A percentile compares a stretch with the other conserved stretches of the same genome.
phyloP scores from a whole-genome alignment of 2,888 invertebrate species.

The Ophion slaviceki region DNA sequence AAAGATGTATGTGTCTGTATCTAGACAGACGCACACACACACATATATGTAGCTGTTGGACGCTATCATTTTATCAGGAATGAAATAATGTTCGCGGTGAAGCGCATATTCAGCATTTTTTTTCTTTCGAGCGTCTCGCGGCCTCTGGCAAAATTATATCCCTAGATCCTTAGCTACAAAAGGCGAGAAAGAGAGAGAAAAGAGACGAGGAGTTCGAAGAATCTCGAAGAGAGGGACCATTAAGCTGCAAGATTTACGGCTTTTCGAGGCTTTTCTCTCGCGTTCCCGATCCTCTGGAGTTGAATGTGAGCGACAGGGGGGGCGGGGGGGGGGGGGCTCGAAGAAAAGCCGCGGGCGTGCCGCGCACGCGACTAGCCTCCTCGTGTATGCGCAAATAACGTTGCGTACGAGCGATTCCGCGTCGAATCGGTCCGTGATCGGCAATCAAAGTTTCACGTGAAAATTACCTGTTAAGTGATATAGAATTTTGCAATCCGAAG shows the following conservation, averaged over 20 bases:
- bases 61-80: conserved; percentile 46
- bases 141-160: conserved; percentile 57
- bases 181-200: conserved; percentile 40
- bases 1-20: too few relatives aligned
- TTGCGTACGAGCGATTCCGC: conserved; percentile 4
- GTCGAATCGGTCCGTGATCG: conserved; percentile 1
- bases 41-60: conserved; percentile 1
- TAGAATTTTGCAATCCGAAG: too few relatives aligned
- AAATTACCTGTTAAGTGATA: too few relatives aligned
- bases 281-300: conserved; percentile 29
- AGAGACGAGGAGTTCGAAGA: conserved; percentile 39
- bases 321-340: conserved; percentile 4
- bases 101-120: not conserved
- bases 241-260: conserved; percentile 60
- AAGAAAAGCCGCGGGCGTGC: conserved; percentile 64
- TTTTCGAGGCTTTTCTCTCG: conserved; percentile 62
- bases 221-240: conserved; percentile 45
- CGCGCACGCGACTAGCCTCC: conserved; percentile 61
- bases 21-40: not conserved
- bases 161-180: conserved; percentile 44
- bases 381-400: conserved; percentile 9
- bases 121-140: conserved; percentile 24
- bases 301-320: conserved; percentile 6
- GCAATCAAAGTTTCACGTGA: too few relatives aligned
- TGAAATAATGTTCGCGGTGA: conserved; percentile 13